Evolutionary conservation across 2,797 vertebrate genomes (phyloP).

Genomic region (Adelosebastes latens): DNA sequence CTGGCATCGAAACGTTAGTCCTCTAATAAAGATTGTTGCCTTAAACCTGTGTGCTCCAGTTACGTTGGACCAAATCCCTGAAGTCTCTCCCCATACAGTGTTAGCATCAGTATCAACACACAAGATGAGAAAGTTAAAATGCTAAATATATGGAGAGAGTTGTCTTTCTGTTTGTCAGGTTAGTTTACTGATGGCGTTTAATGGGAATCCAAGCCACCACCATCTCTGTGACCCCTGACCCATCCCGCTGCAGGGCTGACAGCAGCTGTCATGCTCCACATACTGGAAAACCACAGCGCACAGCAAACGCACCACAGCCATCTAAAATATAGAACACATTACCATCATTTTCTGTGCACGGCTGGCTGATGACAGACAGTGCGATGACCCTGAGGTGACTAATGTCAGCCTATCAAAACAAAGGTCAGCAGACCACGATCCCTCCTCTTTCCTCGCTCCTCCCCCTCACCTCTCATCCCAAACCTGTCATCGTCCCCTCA

Average conservation of each 20-base stretch:
- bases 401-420: conserved; percentile 47
- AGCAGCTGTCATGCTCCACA: conserved; percentile 45
- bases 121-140: neutral
- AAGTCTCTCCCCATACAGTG: neutral
- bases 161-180: conserved; percentile 12
- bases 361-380: conserved; percentile 50
- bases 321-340: conserved; percentile 42
- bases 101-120: neutral
- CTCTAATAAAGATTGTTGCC: neutral
- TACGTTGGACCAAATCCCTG: neutral
- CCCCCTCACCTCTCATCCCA: conserved; percentile 1
- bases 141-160: neutral
- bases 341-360: conserved; percentile 55
- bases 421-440: conserved; percentile 44
- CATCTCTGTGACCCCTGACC: conserved; percentile 39
- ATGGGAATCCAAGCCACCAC: neutral
- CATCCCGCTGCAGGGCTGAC: conserved; percentile 33
- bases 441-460: conserved; percentile 1
- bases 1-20: neutral
- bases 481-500: conserved; percentile 30
- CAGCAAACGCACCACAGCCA: conserved; percentile 43
- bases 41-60: neutral
- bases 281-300: conserved; percentile 25
- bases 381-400: conserved; percentile 45
- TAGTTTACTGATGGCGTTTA: conserved; percentile 12